A percentile compares a stretch with the other conserved stretches of the same genome.
Conservation (phyloP, 2,797 vertebrate species). For the Spizella passerina region DNA sequence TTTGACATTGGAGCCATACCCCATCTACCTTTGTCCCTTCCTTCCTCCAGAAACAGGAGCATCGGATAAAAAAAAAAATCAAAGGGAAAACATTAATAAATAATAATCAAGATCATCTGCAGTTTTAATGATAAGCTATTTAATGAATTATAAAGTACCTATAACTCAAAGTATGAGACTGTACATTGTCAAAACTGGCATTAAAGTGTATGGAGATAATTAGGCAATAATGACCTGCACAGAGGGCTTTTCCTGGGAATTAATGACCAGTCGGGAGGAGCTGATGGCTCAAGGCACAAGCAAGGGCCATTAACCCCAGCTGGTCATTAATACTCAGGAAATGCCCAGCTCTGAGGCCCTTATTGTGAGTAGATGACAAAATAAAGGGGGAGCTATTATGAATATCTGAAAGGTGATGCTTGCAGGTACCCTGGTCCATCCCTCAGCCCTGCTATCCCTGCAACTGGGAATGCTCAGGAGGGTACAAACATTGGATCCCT, state of each 20-base stretch:
- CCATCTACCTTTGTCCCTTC: neutral
- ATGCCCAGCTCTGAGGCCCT: slow-evolving; percentile 70
- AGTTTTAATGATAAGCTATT: slow-evolving; percentile 72
- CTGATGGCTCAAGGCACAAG: slow-evolving; percentile 80
- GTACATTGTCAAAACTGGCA: slow-evolving; percentile 75
- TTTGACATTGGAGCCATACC: neutral
- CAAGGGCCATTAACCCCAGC: slow-evolving; percentile 76
- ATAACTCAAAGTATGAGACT: slow-evolving; percentile 71
- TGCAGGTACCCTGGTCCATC: slow-evolving; percentile 10
- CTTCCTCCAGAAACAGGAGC: neutral
- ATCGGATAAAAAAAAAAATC: slow-evolving; percentile 35
- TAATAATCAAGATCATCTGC: slow-evolving; percentile 74
- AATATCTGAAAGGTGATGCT: neutral
- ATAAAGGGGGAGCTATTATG: neutral
- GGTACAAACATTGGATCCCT: neutral
- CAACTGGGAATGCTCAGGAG: neutral
- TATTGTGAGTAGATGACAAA: slow-evolving; percentile 68
- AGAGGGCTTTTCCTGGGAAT: slow-evolving; percentile 78
- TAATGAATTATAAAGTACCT: slow-evolving; percentile 74
- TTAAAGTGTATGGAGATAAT: slow-evolving; percentile 80
- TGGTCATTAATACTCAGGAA: slow-evolving; percentile 80
- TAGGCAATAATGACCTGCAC: slow-evolving; percentile 72
- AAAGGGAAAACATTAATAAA: slow-evolving; percentile 74
- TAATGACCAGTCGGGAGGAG: slow-evolving; percentile 76
- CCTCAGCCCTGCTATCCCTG: neutral